phyloP scores from a whole-genome alignment of 2,113 vertebrate genomes.

The Sminthopsis crassicaudata region DNA sequence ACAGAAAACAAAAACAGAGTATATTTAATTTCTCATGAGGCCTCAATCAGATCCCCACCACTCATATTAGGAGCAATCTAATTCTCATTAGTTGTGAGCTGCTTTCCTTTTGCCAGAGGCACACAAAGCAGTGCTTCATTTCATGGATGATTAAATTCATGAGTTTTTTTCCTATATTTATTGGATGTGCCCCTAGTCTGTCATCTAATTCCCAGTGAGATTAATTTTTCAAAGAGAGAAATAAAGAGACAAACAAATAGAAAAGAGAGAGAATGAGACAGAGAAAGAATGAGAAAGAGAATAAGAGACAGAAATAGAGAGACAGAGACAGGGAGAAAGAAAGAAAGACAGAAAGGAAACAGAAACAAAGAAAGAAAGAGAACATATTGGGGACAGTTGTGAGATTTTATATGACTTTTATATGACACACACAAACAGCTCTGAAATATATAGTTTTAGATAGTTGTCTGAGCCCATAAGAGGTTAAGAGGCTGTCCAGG shows the following conservation, averaged over 20 bases:
- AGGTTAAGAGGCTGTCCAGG: neutral
- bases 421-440: neutral
- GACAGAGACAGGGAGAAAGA: neutral
- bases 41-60: neutral
- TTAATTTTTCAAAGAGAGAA: constrained; percentile 1
- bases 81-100: neutral
- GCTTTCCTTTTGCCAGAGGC: neutral
- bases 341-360: no score
- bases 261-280: neutral
- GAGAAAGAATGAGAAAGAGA: neutral
- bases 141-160: neutral
- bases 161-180: neutral
- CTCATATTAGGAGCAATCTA: neutral
- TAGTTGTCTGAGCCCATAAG: neutral
- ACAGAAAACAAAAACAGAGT: constrained; percentile 5
- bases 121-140: neutral
- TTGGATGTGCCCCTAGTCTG: neutral
- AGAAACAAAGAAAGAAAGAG: neutral
- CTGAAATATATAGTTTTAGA: neutral
- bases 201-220: neutral
- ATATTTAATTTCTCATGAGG: neutral
- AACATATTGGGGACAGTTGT: neutral
- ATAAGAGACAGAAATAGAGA: neutral
- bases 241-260: neutral
- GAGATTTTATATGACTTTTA: neutral